phyloP scores from a whole-genome alignment of 2,797 vertebrate species.

The Australoheros facetus region DNA sequence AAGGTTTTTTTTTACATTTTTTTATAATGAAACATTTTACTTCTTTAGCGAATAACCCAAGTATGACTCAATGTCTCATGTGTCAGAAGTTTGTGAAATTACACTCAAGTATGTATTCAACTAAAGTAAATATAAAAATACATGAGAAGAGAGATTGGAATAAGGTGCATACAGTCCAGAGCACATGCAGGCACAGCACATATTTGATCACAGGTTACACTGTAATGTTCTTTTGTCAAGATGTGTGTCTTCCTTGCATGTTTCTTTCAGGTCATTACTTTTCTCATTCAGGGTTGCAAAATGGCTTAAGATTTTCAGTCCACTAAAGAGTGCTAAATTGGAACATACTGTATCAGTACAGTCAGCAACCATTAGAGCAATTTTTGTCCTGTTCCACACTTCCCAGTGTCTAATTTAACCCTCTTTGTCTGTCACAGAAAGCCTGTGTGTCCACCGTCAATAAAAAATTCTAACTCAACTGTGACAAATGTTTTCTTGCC shows the following conservation, averaged over 20 bases:
- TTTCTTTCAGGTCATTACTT: conserved; percentile 45
- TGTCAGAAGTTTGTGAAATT: background rate
- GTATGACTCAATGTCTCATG: background rate
- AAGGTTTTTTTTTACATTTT: background rate
- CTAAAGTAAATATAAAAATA: background rate
- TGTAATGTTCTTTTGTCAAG: conserved; percentile 5
- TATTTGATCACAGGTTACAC: conserved; percentile 2
- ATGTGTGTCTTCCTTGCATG: background rate
- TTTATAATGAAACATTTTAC: conserved; percentile 12
- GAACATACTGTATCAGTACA: conserved; percentile 67
- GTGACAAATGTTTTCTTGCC: background rate
- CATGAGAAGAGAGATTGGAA: background rate
- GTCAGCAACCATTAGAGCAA: conserved; percentile 34
- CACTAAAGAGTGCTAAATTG: conserved; percentile 33
- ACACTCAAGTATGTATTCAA: background rate
- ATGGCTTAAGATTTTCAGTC: conserved; percentile 26
- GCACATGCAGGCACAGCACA: background rate
- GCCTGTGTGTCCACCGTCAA: background rate
- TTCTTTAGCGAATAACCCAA: background rate
- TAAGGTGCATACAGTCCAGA: background rate
- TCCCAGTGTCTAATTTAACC: conserved; percentile 3
- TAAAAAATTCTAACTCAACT: background rate
- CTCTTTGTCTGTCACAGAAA: conserved; percentile 23
- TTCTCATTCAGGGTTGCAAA: conserved; percentile 29
- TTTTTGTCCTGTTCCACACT: conserved; percentile 58